Conservation (phyloP, 2,888 invertebrate species). For the Nomada ruficornis region DNA sequence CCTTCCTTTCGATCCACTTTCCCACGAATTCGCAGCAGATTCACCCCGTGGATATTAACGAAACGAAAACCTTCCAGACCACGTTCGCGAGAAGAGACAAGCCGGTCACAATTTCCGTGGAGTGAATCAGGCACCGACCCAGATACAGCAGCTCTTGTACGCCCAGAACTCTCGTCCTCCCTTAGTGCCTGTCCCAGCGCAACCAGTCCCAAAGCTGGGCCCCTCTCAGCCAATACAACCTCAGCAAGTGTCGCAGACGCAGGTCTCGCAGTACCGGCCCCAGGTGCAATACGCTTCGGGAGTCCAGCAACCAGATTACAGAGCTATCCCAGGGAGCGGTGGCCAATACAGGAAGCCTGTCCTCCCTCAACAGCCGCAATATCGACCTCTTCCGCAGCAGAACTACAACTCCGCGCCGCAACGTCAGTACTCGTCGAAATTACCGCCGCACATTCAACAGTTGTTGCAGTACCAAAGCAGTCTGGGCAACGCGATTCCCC, state of each 20-base stretch:
- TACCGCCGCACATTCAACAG: conserved; percentile 73
- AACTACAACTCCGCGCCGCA: conserved; percentile 46
- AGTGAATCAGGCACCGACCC: conserved; percentile 76
- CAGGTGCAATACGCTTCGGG: conserved; percentile 73
- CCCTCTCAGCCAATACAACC: conserved; percentile 51
- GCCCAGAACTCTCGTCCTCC: conserved; percentile 78
- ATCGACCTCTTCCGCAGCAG: conserved; percentile 34
- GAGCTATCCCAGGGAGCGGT: conserved; percentile 63
- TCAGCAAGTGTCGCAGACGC: conserved; percentile 61
- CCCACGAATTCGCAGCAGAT: too few relatives aligned
- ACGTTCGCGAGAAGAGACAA: conserved; percentile 68
- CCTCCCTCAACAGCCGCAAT: conserved; percentile 44
- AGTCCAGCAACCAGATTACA: conserved; percentile 77
- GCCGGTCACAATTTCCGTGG: conserved; percentile 70
- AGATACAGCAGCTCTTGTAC: conserved; percentile 79
- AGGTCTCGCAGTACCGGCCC: conserved; percentile 73
- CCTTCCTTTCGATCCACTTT: too few relatives aligned
- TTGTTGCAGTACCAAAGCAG: conserved; percentile 65
- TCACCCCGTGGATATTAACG: too few relatives aligned
- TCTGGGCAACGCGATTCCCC: conserved; percentile 37
- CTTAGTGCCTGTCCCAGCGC: conserved; percentile 76
- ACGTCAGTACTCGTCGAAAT: conserved; percentile 64
- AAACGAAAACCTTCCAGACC: conserved; percentile 41
- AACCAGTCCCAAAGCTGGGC: conserved; percentile 72
- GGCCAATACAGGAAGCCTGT: conserved; percentile 52